These are phyloP conservation scores for Istiophorus platypterus DNA, from an alignment of 2,113 vertebrate species.

Conservation along the genomic window DNA sequence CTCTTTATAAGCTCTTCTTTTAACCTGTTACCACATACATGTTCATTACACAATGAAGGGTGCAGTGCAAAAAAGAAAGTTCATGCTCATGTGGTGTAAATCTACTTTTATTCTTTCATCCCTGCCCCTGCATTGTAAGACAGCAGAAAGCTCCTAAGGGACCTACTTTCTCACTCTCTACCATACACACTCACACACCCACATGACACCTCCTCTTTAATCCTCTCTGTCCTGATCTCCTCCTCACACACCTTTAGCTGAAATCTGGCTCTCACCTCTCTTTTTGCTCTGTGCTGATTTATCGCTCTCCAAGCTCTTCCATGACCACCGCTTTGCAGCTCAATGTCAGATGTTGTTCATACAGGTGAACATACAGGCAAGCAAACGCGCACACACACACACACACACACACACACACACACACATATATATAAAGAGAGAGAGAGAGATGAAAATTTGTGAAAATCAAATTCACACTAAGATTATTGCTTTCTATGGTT, in stretches of 20 bases:
- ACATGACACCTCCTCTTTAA: slow-evolving; percentile 40
- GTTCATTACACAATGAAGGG: neutral
- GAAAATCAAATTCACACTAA: neutral
- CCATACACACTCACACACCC: slow-evolving; percentile 17
- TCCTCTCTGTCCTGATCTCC: slow-evolving; percentile 56
- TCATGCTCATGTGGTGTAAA: slow-evolving; percentile 33
- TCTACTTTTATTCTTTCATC: slow-evolving; percentile 36
- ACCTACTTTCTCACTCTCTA: slow-evolving; percentile 19
- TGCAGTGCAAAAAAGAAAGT: neutral
- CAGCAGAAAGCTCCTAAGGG: slow-evolving; percentile 21
- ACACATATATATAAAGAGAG: too few species aligned
- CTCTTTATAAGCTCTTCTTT: slow-evolving; percentile 22
- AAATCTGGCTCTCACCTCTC: slow-evolving; percentile 48
- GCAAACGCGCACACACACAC: neutral
- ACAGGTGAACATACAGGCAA: neutral
- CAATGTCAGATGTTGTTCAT: slow-evolving; percentile 37
- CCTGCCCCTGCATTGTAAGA: slow-evolving; percentile 22
- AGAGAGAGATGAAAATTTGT: too few species aligned
- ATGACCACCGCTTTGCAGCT: slow-evolving; percentile 10
- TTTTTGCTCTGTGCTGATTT: slow-evolving; percentile 13
- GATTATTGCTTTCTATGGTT: neutral
- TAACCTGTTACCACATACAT: slow-evolving; percentile 17
- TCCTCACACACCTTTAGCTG: slow-evolving; percentile 43
- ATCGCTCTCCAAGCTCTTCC: slow-evolving; percentile 19
- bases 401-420: neutral